Evolutionary conservation across 1,140 invertebrate species (phyloP).

Genomic region (Achroia grisella): DNA sequence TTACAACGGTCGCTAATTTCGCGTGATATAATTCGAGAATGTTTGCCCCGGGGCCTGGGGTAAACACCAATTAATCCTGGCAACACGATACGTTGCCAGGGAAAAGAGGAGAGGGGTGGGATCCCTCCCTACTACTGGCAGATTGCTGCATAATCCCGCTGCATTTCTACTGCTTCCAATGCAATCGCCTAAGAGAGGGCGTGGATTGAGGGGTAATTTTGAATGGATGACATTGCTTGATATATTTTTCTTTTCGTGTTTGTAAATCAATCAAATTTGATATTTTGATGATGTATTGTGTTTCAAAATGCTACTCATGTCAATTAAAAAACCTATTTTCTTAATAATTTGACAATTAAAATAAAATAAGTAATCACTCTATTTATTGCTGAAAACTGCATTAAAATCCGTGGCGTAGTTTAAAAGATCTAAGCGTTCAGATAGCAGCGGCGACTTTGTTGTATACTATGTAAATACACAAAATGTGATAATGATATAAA

Average conservation of each 20-base stretch:
- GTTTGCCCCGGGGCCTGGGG: conserved; percentile 42
- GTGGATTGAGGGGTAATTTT: conserved; percentile 21
- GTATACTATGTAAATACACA: too few species aligned
- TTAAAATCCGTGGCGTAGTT: too few species aligned
- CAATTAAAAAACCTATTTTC: too few species aligned
- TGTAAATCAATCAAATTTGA: conserved; percentile 18
- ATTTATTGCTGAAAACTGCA: too few species aligned
- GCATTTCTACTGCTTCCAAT: conserved; percentile 65
- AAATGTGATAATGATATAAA: too few species aligned
- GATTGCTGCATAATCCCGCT: conserved; percentile 59
- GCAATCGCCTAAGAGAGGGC: conserved; percentile 36
- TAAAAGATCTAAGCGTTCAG: too few species aligned
- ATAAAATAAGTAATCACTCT: too few species aligned
- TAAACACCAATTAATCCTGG: conserved; percentile 52
- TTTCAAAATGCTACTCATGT: too few species aligned
- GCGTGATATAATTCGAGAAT: conserved; percentile 51
- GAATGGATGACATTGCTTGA: conserved; percentile 24
- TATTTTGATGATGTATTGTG: too few species aligned
- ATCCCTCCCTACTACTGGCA: conserved; percentile 37
- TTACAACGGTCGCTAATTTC: conserved; percentile 60
- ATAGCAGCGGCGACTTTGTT: too few species aligned
- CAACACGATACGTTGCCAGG: conserved; percentile 39
- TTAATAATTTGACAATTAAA: too few species aligned
- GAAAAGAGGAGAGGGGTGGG: conserved; percentile 6
- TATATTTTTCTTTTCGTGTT: conserved; percentile 46